These are phyloP conservation scores for Drosophila subsilvestris DNA, from an alignment of 2,888 invertebrate genomes.

Conservation along the genomic window DNA sequence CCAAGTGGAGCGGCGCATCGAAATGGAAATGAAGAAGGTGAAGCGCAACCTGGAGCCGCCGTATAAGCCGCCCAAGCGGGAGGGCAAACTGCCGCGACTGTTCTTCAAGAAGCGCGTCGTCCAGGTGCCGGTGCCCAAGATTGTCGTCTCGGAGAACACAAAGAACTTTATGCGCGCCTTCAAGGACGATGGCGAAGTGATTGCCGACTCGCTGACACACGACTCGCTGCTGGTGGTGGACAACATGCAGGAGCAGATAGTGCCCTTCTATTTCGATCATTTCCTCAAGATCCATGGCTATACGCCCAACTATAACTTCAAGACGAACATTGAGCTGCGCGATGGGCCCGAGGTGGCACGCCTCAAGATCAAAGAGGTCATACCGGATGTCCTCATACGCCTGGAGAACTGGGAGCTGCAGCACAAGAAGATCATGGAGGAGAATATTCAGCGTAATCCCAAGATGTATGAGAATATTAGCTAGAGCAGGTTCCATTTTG, in stretches of 20 bases:
- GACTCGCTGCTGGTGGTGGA: constrained; percentile 72
- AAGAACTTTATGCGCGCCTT: constrained; percentile 82
- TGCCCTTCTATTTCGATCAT: constrained; percentile 83
- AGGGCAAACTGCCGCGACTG: constrained; percentile 72
- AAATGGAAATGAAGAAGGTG: constrained; percentile 80
- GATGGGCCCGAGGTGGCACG: constrained; percentile 81
- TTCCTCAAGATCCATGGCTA: constrained; percentile 82
- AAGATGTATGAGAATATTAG: constrained; percentile 82
- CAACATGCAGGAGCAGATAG: constrained; percentile 79
- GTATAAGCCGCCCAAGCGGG: constrained; percentile 66
- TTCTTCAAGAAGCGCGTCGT: constrained; percentile 63
- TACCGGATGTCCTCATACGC: constrained; percentile 70
- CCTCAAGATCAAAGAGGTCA: constrained; percentile 56
- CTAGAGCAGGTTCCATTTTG: constrained; percentile 27
- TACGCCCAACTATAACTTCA: constrained; percentile 82
- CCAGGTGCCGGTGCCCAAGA: constrained; percentile 34
- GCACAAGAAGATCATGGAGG: constrained; percentile 81
- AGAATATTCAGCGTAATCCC: constrained; percentile 80
- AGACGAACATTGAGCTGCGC: constrained; percentile 80
- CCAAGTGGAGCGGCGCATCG: constrained; percentile 80
- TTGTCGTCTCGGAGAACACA: constrained; percentile 73
- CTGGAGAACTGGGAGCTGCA: constrained; percentile 74
- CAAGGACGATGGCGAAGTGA: constrained; percentile 67
- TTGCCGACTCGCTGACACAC: constrained; percentile 56
- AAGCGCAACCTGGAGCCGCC: constrained; percentile 81